These are phyloP conservation scores for Scaptomyza reducta DNA, from an alignment of 2,888 invertebrate genomes.

Conservation along the genomic window DNA sequence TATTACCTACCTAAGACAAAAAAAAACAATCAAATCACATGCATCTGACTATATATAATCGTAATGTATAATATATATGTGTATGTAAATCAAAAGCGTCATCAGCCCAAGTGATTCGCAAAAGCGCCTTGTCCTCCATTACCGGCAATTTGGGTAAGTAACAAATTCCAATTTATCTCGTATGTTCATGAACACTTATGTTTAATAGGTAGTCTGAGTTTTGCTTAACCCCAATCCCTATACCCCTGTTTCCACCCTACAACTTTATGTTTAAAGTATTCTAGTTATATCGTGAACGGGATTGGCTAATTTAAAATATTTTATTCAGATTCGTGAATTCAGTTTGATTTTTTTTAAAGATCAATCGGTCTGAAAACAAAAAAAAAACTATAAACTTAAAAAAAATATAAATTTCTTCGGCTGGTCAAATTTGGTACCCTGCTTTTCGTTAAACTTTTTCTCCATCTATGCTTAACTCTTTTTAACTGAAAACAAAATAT, in stretches of 20 bases:
- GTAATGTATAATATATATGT: constrained; percentile 76
- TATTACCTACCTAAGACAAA: constrained; percentile 37
- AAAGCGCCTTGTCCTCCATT: constrained; percentile 95
- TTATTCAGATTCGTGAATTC: constrained; percentile 8
- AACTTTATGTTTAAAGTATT: constrained; percentile 9
- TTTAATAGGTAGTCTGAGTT: constrained; percentile 60
- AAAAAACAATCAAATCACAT: constrained; percentile 58
- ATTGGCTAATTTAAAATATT: constrained; percentile 24
- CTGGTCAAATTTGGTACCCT: constrained; percentile 4
- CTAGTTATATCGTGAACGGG: constrained; percentile 19
- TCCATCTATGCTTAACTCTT: constrained; percentile 28
- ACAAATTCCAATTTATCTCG: constrained; percentile 53
- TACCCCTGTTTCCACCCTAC: not conserved
- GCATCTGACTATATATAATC: constrained; percentile 68
- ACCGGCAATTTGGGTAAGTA: constrained; percentile 96
- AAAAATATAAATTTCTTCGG: constrained; percentile 5
- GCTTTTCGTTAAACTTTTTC: constrained; percentile 1
- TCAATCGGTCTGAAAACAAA: constrained; percentile 1
- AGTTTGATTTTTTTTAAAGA: constrained; percentile 20
- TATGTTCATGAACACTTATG: constrained; percentile 64
- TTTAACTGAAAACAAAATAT: constrained; percentile 14
- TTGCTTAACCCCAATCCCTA: constrained; percentile 25
- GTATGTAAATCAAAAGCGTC: constrained; percentile 83
- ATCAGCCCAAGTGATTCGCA: constrained; percentile 87
- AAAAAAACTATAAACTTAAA: not conserved